These are phyloP conservation scores for Quadriops clusia DNA, from an alignment of 2,888 invertebrate genomes.

Conservation along the genomic window DNA sequence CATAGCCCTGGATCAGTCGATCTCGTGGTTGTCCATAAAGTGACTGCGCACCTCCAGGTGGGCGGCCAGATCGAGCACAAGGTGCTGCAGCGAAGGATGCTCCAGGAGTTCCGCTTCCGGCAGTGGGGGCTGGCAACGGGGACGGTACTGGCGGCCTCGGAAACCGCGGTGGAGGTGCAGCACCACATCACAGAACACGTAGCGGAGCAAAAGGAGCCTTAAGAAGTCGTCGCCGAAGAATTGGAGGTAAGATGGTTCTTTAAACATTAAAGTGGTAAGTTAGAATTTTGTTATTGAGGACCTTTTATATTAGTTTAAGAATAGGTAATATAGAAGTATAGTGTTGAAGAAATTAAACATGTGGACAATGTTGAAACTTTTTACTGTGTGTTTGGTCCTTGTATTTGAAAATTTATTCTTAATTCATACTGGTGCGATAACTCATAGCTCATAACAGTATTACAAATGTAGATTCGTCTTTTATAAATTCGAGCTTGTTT, in stretches of 20 bases:
- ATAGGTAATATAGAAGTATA: too few species aligned
- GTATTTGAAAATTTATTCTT: too few species aligned
- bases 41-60: constrained; percentile 72
- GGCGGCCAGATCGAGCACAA: constrained; percentile 71
- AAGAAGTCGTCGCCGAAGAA: constrained; percentile 94
- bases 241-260: constrained; percentile 61
- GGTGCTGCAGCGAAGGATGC: constrained; percentile 65
- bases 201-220: constrained; percentile 74
- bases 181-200: constrained; percentile 87
- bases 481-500: too few species aligned
- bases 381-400: too few species aligned
- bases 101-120: constrained; percentile 80
- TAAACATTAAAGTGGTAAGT: constrained; percentile 12
- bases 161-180: constrained; percentile 78
- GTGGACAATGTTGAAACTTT: too few species aligned
- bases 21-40: constrained; percentile 38
- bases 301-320: background rate
- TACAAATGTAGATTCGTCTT: too few species aligned
- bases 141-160: constrained; percentile 74
- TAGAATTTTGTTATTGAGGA: constrained; percentile 6
- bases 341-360: too few species aligned
- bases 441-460: too few species aligned
- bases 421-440: too few species aligned
- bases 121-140: constrained; percentile 73
- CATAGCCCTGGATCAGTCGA: constrained; percentile 50